Conservation (phyloP, 2,797 vertebrate genomes). For the Alectoris magna region DNA sequence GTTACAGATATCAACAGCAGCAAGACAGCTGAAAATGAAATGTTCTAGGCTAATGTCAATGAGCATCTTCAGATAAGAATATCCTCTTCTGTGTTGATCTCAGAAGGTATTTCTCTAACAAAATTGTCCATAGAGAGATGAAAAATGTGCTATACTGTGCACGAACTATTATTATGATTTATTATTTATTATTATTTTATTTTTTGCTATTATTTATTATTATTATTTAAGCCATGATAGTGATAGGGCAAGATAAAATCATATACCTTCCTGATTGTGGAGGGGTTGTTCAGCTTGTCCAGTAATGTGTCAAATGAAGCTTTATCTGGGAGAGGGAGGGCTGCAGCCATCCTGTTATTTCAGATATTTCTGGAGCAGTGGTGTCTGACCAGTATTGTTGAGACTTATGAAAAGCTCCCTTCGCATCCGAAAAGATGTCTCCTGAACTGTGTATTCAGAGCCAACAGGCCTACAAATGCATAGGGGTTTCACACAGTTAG, state of each 20-base stretch:
- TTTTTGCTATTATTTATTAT: too few species aligned
- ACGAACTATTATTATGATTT: background rate
- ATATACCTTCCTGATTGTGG: background rate
- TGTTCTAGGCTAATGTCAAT: background rate
- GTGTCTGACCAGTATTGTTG: background rate
- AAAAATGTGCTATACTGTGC: background rate
- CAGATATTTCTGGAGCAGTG: background rate
- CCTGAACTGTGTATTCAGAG: background rate
- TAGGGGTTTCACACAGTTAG: background rate
- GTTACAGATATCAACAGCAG: slow-evolving; percentile 23
- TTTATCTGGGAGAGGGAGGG: background rate
- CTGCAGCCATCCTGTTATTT: background rate
- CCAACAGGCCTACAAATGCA: background rate
- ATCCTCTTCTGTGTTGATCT: background rate
- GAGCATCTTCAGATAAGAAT: background rate
- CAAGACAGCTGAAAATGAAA: slow-evolving; percentile 34
- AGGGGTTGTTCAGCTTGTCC: background rate
- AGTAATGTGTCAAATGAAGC: rapidly evolving
- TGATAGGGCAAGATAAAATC: background rate
- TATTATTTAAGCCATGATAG: slow-evolving; percentile 9
- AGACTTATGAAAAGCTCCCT: background rate
- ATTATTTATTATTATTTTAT: too few species aligned
- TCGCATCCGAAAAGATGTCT: background rate
- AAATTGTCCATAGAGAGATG: background rate
- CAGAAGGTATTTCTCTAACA: background rate